Conservation (phyloP, 1,140 invertebrate genomes). For the Conus betulinus region DNA sequence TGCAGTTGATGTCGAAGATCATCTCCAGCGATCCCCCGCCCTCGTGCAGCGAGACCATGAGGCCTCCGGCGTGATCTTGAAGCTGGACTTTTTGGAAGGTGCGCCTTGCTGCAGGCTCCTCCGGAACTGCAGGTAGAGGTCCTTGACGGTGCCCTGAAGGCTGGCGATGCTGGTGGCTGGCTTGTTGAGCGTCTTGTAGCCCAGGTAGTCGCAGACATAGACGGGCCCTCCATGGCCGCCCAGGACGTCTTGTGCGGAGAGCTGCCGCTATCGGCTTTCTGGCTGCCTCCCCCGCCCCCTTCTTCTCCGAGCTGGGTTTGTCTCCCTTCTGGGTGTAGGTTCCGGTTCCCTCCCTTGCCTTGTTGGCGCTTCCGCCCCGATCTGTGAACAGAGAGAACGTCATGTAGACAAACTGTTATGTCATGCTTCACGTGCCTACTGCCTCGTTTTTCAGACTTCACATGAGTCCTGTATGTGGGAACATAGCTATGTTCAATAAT, state of each 20-base stretch:
- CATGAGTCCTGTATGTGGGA: neutral
- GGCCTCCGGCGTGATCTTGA: conserved; percentile 49
- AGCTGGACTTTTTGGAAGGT: conserved; percentile 40
- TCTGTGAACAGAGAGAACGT: neutral
- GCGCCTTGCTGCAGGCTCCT: conserved; percentile 37
- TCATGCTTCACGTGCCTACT: neutral
- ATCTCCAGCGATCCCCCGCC: conserved; percentile 42
- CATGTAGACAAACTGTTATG: neutral
- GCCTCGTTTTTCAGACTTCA: neutral
- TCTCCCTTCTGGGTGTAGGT: conserved; percentile 20
- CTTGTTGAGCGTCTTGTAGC: conserved; percentile 56
- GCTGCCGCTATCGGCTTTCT: neutral
- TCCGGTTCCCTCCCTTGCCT: neutral
- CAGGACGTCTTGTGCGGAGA: conserved; percentile 1
- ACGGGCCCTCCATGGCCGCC: conserved; percentile 54
- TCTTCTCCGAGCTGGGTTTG: neutral
- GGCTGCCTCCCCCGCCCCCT: neutral
- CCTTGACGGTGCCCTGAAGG: conserved; percentile 59
- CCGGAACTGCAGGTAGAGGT: conserved; percentile 59
- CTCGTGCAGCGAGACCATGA: conserved; percentile 49
- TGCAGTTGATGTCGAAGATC: conserved; percentile 55
- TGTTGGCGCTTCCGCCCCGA: neutral
- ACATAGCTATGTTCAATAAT: neutral
- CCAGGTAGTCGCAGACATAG: conserved; percentile 57
- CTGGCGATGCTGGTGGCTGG: conserved; percentile 55